Evolutionary conservation across 2,888 invertebrate genomes (phyloP), one percentile per base, ranked within the genome.

Genomic region (Tachina fera): DNA sequence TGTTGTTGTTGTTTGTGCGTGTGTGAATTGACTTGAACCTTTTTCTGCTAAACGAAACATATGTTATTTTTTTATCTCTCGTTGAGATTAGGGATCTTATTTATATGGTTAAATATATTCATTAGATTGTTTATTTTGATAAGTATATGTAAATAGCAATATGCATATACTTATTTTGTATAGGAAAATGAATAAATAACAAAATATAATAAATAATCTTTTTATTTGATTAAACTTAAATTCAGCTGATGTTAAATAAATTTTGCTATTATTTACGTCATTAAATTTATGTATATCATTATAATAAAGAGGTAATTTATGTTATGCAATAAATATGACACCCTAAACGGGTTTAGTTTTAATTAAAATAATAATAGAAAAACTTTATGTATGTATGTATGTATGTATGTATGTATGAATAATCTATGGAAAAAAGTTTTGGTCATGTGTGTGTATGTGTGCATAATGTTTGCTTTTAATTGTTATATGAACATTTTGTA

Each of bases 281-380:
- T 39, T 39, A 60, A 58, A 60, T 58, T 4, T 31, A 31, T 31
- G 8, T 67, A 31, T 47, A 31, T 51, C 14, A 4, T 6, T 14
- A 10, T 51, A 45, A 41, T 19, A 43, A 65, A 75, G n/a, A 39
- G 45, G 16, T n/a, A n/a, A 13, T 41, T 43, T 71, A 39, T 9
- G 61, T 31, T 41, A 63, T 53, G 11, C 63, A 75, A 75, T 75
- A 43, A 58, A 22, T 58, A 71, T 9, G 9, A 51, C 43, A 41
- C 4, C 51, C 51, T 41, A n/a, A 19, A 19, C n/a, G 14, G 39
- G n/a, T 60, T 60, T 60, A 13, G 6, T 22, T 61, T 63, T 71
- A 49, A 72, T 71, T 45, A 75, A 43, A 65, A 22, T 22, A 49
- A 22, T 51, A 61, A 63, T 43, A 51, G 51, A 10, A 51, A 75